Percentiles rank a stretch among this genome's conserved stretches.
phyloP scores from a whole-genome alignment of 1,140 invertebrate species.

The Dendrolimus kikuchii region DNA sequence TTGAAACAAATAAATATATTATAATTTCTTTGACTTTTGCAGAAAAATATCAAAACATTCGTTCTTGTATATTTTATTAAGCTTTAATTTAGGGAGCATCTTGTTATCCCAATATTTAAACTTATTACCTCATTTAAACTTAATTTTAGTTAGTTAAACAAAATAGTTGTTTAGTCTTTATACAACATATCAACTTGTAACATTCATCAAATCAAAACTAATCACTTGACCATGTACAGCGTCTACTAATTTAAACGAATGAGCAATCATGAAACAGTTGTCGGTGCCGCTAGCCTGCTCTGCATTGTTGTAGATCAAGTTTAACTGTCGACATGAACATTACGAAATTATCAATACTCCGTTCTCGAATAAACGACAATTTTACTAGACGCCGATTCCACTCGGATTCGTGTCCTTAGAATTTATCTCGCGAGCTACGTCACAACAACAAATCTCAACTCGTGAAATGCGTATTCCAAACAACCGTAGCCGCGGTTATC shows the following conservation, averaged over 20 bases:
- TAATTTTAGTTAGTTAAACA: too few species aligned
- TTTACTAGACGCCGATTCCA: neutral
- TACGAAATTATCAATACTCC: slow-evolving; percentile 15
- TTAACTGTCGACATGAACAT: slow-evolving; percentile 6
- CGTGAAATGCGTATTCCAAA: slow-evolving; percentile 52
- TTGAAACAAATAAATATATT: too few species aligned
- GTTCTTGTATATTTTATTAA: too few species aligned
- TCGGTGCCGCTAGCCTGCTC: slow-evolving; percentile 8
- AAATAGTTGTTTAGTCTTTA: too few species aligned
- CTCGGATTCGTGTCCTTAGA: slow-evolving; percentile 6
- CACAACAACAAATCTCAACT: slow-evolving; percentile 53
- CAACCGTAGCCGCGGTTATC: slow-evolving; percentile 28
- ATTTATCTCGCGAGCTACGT: slow-evolving; percentile 40
- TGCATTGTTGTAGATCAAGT: slow-evolving; percentile 11
- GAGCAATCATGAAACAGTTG: slow-evolving; percentile 19
- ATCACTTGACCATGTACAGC: slow-evolving; percentile 7
- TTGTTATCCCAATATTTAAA: too few species aligned
- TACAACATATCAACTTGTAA: neutral
- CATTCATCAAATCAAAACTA: neutral
- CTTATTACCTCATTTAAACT: too few species aligned
- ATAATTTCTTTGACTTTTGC: too few species aligned
- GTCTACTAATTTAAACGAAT: slow-evolving; percentile 27
- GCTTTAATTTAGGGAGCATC: too few species aligned
- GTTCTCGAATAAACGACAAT: neutral
- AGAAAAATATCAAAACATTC: too few species aligned